phyloP scores from a whole-genome alignment of 2,888 invertebrate genomes.

The Cinara cedri region DNA sequence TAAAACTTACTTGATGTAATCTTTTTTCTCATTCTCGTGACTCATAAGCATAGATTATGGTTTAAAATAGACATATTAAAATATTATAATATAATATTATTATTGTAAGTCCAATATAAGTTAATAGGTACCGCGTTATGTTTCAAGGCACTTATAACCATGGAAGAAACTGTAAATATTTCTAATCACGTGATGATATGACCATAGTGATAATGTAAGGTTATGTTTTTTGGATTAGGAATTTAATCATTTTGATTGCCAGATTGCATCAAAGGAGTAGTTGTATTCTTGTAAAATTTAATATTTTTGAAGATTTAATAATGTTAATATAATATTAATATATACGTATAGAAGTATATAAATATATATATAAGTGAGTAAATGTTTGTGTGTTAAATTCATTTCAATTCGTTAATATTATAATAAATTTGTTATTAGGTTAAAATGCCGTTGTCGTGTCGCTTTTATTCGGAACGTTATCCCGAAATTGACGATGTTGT shows the following conservation, averaged over 20 bases:
- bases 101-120: too few species aligned
- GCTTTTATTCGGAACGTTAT: constrained; percentile 96
- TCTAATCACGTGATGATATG: constrained; percentile 36
- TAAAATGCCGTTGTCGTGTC: constrained; percentile 90
- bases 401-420: not conserved
- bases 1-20: too few species aligned
- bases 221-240: constrained; percentile 40
- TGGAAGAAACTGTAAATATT: not conserved
- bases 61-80: too few species aligned
- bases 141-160: not conserved
- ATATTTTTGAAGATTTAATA: not conserved
- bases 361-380: too few species aligned
- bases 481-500: constrained; percentile 99
- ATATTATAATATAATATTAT: too few species aligned
- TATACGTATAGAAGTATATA: too few species aligned
- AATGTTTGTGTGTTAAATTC: not conserved
- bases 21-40: too few species aligned
- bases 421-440: not conserved
- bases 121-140: too few species aligned
- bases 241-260: constrained; percentile 27
- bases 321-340: not conserved
- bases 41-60: too few species aligned
- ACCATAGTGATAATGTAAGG: constrained; percentile 35
- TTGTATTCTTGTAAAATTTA: not conserved
- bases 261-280: constrained; percentile 44